Evolutionary conservation across 2,888 invertebrate genomes (phyloP).

Genomic region (Lordiphosa fenestrarum): DNA sequence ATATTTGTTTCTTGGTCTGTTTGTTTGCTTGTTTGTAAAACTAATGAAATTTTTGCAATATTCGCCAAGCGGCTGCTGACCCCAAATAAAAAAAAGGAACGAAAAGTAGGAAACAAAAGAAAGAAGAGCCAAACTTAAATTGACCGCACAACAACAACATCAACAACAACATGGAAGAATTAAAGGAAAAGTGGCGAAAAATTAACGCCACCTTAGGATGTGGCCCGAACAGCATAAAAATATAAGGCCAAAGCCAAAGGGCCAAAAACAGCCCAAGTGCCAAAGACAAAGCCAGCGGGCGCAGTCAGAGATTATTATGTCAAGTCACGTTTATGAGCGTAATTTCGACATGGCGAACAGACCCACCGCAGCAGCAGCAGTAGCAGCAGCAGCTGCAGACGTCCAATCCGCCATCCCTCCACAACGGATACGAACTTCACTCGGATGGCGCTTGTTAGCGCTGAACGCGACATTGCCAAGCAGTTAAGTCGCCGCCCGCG

Average conservation of each 20-base stretch:
- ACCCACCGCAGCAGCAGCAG: constrained; percentile 6
- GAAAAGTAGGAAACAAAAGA: constrained; percentile 25
- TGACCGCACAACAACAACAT: constrained; percentile 14
- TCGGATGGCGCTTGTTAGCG: constrained; percentile 49
- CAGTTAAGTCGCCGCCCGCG: constrained; percentile 69
- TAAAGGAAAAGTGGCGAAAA: constrained; percentile 35
- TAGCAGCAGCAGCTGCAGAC: not conserved
- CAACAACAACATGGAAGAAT: constrained; percentile 4
- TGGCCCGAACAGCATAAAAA: constrained; percentile 19
- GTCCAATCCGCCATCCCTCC: constrained; percentile 2
- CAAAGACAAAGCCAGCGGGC: constrained; percentile 53
- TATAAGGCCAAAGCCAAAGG: constrained; percentile 21
- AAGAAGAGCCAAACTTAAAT: constrained; percentile 3
- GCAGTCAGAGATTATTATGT: constrained; percentile 78
- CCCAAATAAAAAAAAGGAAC: constrained; percentile 45
- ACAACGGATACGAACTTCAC: constrained; percentile 1
- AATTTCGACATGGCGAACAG: constrained; percentile 67
- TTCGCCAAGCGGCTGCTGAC: constrained; percentile 64
- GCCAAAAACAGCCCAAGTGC: constrained; percentile 24
- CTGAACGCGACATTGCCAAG: constrained; percentile 55
- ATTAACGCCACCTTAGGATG: constrained; percentile 60
- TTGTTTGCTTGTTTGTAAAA: constrained; percentile 72
- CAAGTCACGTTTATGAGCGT: constrained; percentile 80
- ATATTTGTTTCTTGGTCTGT: constrained; percentile 71
- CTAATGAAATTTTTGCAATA: constrained; percentile 73